phyloP scores from a whole-genome alignment of 2,888 invertebrate genomes.

The Stenolophus ochropezus region DNA sequence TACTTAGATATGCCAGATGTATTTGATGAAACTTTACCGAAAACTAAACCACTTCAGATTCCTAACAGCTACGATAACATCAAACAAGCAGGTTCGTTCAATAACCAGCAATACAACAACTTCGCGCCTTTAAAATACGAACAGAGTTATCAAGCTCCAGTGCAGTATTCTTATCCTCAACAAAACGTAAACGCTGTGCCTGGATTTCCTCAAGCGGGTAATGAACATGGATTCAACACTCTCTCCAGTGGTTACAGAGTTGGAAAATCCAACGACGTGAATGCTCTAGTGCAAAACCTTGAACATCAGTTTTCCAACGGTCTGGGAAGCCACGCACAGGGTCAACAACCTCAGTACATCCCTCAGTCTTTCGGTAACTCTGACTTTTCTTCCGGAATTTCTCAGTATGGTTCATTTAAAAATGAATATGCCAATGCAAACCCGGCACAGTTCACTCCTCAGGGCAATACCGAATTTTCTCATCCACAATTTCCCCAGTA shows the following conservation, averaged over 20 bases:
- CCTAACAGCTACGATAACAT: not conserved
- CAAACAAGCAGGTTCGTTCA: not conserved
- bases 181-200: not conserved
- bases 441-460: not conserved
- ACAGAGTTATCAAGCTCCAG: not conserved
- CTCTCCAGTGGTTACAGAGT: not conserved
- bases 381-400: not conserved
- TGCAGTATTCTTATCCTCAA: not conserved
- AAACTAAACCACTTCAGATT: not conserved
- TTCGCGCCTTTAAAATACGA: not conserved
- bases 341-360: not conserved
- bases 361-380: not conserved
- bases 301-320: not conserved
- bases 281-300: not conserved
- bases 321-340: not conserved
- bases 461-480: not conserved
- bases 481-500: constrained; percentile 24
- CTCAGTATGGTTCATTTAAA: not conserved
- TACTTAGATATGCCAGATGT: constrained; percentile 32
- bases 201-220: not conserved
- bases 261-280: not conserved
- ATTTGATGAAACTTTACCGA: not conserved
- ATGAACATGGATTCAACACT: not conserved
- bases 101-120: not conserved
- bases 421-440: not conserved